Evolutionary conservation across 2,113 vertebrate species (phyloP), one percentile per base, ranked within the genome.

Genomic region (Notarius quadriscutis): DNA sequence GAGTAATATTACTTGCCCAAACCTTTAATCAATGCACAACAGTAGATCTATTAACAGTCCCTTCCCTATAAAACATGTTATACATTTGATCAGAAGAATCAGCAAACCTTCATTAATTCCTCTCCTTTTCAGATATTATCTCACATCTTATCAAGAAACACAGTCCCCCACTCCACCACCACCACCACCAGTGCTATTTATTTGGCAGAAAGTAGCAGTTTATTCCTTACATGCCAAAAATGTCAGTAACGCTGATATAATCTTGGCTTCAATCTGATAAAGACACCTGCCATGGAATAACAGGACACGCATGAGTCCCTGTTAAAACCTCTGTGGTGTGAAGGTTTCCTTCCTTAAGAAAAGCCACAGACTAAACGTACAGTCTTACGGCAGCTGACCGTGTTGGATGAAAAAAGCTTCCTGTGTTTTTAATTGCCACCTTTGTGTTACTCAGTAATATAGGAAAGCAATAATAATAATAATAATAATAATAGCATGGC

Each of bases 201-300:
- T 92, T 84, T 85, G 90, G 88, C 90, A 88, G 78, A 90, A 91
- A 91, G 92, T 89, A 90, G 90, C 88, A 89, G 91, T 92, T 93
- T 92, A 91, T 91, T 89, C 89, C 90, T 88, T 87, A 87, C 87
- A 91, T 93, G 92, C 93, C 93, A 94, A 92, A 94, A 89, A 93
- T 93, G 92, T 93, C 92, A 94, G 92, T 92, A 92, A 91, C 93
- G 89, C 90, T 87, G 88, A 90, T 92, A 85, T 92, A 92, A 93
- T 95, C 92, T 81, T 62, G 60, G 69, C n/a, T 88, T 88, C 89
- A 34, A 93, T 93, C 92, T 93, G 92, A 92, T 92, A 92, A 91
- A 65, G 89, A 91, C 94, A 94, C 91, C 92, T 95, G 94, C 89
- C 55, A 91, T 91, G 75, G 81, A 91, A 91, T 90, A 94, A 92